Evolutionary conservation across 2,888 invertebrate species (phyloP), one percentile per base, ranked within the genome.

Genomic region (Cephonodes hylas): DNA sequence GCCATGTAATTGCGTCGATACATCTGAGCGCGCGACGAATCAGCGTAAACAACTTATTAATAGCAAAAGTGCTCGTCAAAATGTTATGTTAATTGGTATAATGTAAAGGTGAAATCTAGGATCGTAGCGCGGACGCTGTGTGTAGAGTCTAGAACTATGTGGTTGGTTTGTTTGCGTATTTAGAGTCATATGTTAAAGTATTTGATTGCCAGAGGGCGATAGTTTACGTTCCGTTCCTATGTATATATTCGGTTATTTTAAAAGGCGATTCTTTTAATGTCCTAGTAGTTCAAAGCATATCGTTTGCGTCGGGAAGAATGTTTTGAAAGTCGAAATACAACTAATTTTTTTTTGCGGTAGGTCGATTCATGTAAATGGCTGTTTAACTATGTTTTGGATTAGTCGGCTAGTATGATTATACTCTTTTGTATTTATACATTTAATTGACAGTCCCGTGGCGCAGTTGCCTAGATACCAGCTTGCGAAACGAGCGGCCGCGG

Each of bases 1-100:
- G 15, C 23, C 25, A n/a, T 25, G 27, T 27, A 15, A 48, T 25
- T 25, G 13, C 7, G n/a, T 23, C 46, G 27, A 48, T 15, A 25
- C 38, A 48, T 38, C 34, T 22, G 18, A 25, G 31, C 23, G 34
- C 75, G 74, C 74, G 78, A 75, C 76, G 75, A 70, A 74, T 66
- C 69, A 63, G 68, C 69, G 70, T 71, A 75, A 78, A 79, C 77
- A 75, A 79, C 77, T 25, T 79, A 79, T 80, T 78, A 79, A 78
- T 75, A 77, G 67, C 71, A 72, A 76, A 76, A 75, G 71, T 73
- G 69, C 64, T 65, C 69, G 77, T 71, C 79, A 77, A 80, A 83
- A 78, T 74, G 66, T 75, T 75, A 79, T 76, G 77, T 76, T 77
- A 75, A 79, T 75, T 71, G 71, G 70, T 69, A 64, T 76, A 73